A percentile compares a stretch with the other conserved stretches of the same genome.
These are phyloP conservation scores for Drosophila neonasuta DNA, from an alignment of 2,888 invertebrate genomes.

Conservation along the genomic window DNA sequence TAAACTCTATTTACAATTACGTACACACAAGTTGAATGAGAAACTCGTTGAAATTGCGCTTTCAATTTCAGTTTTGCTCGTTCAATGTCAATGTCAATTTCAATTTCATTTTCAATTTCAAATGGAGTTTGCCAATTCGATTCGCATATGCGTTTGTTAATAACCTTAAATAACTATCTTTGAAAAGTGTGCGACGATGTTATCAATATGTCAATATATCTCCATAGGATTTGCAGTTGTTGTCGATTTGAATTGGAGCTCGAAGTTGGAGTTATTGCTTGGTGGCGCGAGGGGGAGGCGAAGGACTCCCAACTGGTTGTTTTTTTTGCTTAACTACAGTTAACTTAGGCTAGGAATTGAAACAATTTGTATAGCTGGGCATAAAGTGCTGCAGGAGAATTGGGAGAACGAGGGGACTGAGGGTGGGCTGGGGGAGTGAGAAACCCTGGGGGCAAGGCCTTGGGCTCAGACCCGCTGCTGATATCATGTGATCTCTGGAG, in stretches of 20 bases:
- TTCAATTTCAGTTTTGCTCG: constrained; percentile 15
- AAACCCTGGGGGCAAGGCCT: constrained; percentile 45
- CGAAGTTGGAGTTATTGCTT: constrained; percentile 40
- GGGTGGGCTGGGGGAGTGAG: constrained; percentile 12
- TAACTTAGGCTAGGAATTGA: constrained; percentile 70
- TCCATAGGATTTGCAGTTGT: constrained; percentile 24
- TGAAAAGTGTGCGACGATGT: constrained; percentile 71
- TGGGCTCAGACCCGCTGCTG: constrained; percentile 60
- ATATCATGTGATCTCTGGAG: constrained; percentile 81
- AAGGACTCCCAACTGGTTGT: constrained; percentile 26
- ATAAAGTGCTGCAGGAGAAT: constrained; percentile 49
- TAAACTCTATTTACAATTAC: constrained; percentile 80
- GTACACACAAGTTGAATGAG: constrained; percentile 67
- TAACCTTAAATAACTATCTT: constrained; percentile 70
- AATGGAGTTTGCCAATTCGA: constrained; percentile 28
- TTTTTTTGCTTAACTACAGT: constrained; percentile 50
- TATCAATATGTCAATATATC: constrained; percentile 40
- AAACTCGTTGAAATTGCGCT: constrained; percentile 42
- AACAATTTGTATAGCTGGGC: constrained; percentile 74
- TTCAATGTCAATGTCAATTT: constrained; percentile 14
- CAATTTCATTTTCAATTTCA: constrained; percentile 14
- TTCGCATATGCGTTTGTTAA: constrained; percentile 38
- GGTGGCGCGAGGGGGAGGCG: background rate
- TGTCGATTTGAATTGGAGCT: constrained; percentile 4
- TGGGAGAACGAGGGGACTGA: background rate